Conservation (phyloP, 2,888 invertebrate species). For the Leucania comma region DNA sequence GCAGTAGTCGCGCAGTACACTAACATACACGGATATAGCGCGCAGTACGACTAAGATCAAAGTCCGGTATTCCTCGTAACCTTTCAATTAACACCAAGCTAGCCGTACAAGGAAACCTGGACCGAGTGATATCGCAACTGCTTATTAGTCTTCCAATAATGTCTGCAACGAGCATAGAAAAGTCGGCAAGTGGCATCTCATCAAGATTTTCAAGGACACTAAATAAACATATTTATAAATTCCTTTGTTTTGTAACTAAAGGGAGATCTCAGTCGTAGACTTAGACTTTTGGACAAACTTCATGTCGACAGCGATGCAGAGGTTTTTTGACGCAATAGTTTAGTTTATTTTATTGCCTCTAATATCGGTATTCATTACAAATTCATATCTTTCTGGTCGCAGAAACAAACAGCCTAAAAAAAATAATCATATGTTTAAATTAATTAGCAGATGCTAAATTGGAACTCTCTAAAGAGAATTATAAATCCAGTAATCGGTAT, state of each 20-base stretch:
- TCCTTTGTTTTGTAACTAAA: too few species aligned
- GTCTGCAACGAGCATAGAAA: conserved; percentile 33
- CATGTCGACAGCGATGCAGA: too few species aligned
- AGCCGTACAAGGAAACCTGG: conserved; percentile 64
- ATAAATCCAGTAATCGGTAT: too few species aligned
- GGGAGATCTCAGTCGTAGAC: too few species aligned
- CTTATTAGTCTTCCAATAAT: conserved; percentile 36
- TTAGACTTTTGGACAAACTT: too few species aligned
- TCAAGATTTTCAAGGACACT: conserved; percentile 6
- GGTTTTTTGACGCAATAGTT: too few species aligned
- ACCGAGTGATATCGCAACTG: conserved; percentile 37
- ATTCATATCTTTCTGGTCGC: not conserved
- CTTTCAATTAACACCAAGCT: conserved; percentile 50
- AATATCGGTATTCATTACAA: not conserved
- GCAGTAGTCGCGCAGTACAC: conserved; percentile 34
- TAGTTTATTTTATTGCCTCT: too few species aligned
- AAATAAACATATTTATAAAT: too few species aligned
- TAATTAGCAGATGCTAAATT: too few species aligned
- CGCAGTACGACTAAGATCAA: conserved; percentile 52
- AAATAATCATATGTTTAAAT: too few species aligned
- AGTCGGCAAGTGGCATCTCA: conserved; percentile 22
- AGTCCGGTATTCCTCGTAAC: conserved; percentile 61
- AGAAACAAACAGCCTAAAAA: too few species aligned
- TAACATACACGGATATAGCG: conserved; percentile 49
- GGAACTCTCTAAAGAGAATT: too few species aligned